Base-by-base conservation (phyloP, 2,888 invertebrate genomes). In the Drosophila fulvimacula region DNA sequence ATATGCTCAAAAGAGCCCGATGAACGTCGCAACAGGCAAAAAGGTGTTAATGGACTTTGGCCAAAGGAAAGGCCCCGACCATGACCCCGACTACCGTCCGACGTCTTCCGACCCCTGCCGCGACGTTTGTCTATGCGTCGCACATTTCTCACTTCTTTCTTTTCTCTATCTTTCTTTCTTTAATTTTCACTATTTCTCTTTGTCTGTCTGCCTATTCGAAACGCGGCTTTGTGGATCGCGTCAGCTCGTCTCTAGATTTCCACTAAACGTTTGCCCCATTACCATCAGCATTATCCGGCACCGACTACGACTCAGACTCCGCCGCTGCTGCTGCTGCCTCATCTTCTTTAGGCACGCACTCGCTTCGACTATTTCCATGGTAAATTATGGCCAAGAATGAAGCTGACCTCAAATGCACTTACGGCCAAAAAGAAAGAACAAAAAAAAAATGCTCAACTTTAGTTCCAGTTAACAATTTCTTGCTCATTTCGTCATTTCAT, bases 41-140 rank as follows among this genome's bases (percentile, higher is more conserved):
- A 84, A 88, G 83, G 89, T 89, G 84, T 82, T 88, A 89, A 89
- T 86, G 86, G 79, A 81, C 66, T 77, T 76, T 80, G 71, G 64
- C 49, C 60, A 69, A 75, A 73, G 76, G 71, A 79, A 77, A 79
- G 77, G 68, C 61, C 42, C 65, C 79, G 79, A 79, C 75, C 75
- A 74, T 74, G 79, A 76, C 51, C 57, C 41, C 41, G 67, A 38
- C 52, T 38, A 38, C 49, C 34, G 49, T 34, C 49, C 49, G 62
- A 21, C 42, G 36, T 32, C 49, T 58, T 21, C 17, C 66, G 68
- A 63, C 68, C 63, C 38, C 62, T 39, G 57, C 48, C 44, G 32
- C 17, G 34, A 5, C 51, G 21, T 36, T 73, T 57, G 56, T 67
- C 66, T 67, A 69, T 36, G 58, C 62, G 59, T 63, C 63, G 59